Evolutionary conservation across 2,888 invertebrate genomes (phyloP).

Genomic region (Drosophila eohydei): DNA sequence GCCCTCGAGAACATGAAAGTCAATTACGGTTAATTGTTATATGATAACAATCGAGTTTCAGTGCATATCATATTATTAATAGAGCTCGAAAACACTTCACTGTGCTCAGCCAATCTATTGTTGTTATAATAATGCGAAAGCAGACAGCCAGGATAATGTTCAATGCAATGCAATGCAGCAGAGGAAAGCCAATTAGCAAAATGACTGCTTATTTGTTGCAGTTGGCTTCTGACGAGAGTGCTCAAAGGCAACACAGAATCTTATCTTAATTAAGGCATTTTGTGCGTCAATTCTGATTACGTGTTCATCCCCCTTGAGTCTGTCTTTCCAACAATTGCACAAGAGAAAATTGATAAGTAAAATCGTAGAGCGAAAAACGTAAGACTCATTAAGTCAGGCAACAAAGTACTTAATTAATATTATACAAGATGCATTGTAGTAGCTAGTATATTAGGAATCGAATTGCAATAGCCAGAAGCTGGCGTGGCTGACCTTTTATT

Average conservation of each 20-base stretch:
- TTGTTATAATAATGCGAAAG: neutral
- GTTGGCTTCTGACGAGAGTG: neutral
- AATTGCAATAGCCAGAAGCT: no score
- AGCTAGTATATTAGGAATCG: no score
- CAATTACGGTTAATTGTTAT: constrained; percentile 26
- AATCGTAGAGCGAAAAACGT: no score
- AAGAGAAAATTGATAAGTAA: neutral
- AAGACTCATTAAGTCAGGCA: no score
- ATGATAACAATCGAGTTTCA: constrained; percentile 7
- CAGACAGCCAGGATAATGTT: neutral
- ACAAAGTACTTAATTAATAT: no score
- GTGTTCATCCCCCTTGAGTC: neutral
- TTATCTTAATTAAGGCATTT: neutral
- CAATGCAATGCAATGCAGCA: neutral
- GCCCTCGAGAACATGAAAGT: constrained; percentile 28
- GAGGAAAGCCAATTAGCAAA: constrained; percentile 6
- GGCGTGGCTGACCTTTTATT: no score
- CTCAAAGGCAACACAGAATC: constrained; percentile 4
- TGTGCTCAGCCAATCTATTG: neutral
- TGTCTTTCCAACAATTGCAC: neutral
- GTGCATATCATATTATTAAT: constrained; percentile 7
- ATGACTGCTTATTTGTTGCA: constrained; percentile 6
- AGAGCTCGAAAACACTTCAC: neutral
- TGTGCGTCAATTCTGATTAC: neutral
- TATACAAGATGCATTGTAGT: no score